Conservation (phyloP, 2,113 vertebrate genomes). For the Phalacrocorax pelagicus region DNA sequence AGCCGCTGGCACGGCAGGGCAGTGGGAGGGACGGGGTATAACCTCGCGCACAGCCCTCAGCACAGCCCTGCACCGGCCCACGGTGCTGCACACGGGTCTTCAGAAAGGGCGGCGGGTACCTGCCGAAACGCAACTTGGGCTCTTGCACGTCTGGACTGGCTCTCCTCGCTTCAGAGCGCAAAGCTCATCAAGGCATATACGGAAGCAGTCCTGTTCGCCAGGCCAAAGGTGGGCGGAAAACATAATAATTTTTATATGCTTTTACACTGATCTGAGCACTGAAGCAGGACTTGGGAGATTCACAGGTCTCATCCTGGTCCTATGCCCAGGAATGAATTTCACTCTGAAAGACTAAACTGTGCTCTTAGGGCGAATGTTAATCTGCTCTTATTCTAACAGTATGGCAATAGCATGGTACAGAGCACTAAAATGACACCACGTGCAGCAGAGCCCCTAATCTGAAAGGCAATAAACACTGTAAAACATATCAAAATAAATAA, state of each 20-base stretch:
- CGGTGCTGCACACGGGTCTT: accelerated
- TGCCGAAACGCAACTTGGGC: accelerated
- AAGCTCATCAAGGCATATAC: neutral
- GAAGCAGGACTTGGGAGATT: neutral
- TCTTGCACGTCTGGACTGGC: neutral
- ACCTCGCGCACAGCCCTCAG: accelerated
- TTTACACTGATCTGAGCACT: neutral
- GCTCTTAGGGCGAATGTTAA: neutral
- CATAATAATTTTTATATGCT: neutral
- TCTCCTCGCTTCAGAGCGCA: neutral
- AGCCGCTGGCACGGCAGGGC: neutral
- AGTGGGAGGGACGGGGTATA: neutral
- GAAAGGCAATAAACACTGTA: neutral
- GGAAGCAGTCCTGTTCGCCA: neutral
- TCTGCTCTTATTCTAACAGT: neutral
- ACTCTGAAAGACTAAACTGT: neutral
- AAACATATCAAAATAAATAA: neutral
- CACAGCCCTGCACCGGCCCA: too few relatives aligned
- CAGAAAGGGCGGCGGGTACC: accelerated
- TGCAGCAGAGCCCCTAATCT: neutral
- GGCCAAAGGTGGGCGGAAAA: neutral
- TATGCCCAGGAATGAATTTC: neutral
- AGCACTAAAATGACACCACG: neutral
- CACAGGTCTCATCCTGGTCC: neutral
- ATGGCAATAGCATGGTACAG: neutral